Conservation (phyloP, 2,113 vertebrate species). For the Arenaria interpres region DNA sequence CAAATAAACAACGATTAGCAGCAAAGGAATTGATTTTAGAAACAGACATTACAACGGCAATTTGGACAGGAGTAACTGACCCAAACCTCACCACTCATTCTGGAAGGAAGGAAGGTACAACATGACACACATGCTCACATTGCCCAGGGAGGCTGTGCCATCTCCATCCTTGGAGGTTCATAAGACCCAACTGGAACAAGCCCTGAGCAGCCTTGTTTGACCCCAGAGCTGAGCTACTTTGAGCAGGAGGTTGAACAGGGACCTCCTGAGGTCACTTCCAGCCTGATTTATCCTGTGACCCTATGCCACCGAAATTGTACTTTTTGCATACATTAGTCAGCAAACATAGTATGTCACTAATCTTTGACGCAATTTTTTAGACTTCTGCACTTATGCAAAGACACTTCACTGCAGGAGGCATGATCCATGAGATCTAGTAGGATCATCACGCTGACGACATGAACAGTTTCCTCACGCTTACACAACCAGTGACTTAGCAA, state of each 20-base stretch:
- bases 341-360: not conserved
- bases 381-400: not conserved
- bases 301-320: not conserved
- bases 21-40: not conserved
- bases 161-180: not conserved
- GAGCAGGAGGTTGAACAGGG: not conserved
- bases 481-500: not conserved
- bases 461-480: conserved; percentile 7
- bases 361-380: not conserved
- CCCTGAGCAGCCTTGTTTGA: not conserved
- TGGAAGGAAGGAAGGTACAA: not conserved
- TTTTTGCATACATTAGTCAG: not conserved
- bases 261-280: not conserved
- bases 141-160: fast-evolving
- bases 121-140: fast-evolving
- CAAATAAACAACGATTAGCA: not conserved
- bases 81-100: fast-evolving
- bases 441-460: not conserved
- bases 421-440: not conserved
- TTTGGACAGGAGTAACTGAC: not conserved
- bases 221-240: not conserved
- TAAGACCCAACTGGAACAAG: not conserved
- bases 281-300: not conserved
- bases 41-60: fast-evolving
- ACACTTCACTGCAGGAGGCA: not conserved